phyloP scores from a whole-genome alignment of 2,113 vertebrate species.

The Microtus richardsoni region DNA sequence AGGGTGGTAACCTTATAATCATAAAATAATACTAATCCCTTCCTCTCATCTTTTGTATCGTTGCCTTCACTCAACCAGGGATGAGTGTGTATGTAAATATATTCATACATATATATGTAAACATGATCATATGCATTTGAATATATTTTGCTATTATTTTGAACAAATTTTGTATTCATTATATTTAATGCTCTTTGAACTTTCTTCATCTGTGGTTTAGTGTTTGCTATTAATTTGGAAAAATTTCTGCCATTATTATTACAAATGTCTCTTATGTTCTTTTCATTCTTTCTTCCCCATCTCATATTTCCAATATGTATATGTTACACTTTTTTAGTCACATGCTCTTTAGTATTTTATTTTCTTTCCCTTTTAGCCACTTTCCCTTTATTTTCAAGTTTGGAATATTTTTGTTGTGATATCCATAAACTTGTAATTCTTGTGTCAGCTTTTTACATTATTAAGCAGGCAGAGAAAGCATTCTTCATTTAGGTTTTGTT shows the following conservation, averaged over 20 bases:
- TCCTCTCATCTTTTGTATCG: neutral
- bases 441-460: neutral
- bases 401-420: neutral
- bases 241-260: neutral
- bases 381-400: neutral
- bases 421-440: neutral
- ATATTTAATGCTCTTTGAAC: neutral
- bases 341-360: neutral
- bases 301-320: neutral
- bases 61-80: neutral
- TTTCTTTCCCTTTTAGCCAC: neutral
- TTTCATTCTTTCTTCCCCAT: neutral
- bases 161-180: neutral
- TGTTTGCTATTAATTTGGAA: neutral
- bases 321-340: neutral
- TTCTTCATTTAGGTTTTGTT: neutral
- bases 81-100: too few relatives aligned
- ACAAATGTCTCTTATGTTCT: conserved; percentile 31
- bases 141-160: neutral
- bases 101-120: too few relatives aligned
- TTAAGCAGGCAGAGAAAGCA: neutral
- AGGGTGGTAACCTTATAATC: neutral
- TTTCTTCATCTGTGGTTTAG: neutral
- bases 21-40: neutral
- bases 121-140: too few relatives aligned